phyloP scores from a whole-genome alignment of 2,797 vertebrate genomes.

The Pachyuromys duprasi region DNA sequence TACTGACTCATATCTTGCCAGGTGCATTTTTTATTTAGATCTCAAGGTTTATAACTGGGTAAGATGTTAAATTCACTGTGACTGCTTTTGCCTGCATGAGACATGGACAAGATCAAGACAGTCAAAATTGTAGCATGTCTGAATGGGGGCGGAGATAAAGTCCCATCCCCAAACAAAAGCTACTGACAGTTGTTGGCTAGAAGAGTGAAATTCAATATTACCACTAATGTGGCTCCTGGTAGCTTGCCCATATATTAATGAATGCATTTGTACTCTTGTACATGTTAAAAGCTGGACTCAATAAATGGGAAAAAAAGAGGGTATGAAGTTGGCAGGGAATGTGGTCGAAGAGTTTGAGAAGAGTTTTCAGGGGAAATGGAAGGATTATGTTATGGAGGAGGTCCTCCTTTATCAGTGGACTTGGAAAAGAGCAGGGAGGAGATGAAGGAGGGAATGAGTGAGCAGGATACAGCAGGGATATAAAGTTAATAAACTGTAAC shows the following conservation, averaged over 20 bases:
- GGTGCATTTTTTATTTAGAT: background rate
- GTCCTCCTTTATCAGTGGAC: too few relatives aligned
- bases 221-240: too few relatives aligned
- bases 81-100: background rate
- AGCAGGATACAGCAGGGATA: too few relatives aligned
- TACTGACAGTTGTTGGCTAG: background rate
- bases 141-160: background rate
- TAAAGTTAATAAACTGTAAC: too few relatives aligned
- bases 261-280: background rate
- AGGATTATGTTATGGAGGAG: background rate
- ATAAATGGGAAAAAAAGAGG: too few relatives aligned
- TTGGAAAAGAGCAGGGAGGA: too few relatives aligned
- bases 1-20: background rate
- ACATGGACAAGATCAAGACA: background rate
- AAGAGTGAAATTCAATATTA: background rate
- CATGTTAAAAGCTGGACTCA: background rate
- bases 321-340: background rate
- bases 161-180: background rate
- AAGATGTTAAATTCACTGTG: background rate
- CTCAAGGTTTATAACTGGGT: too few relatives aligned
- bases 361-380: background rate
- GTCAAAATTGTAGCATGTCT: background rate
- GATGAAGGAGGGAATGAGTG: too few relatives aligned
- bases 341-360: background rate
- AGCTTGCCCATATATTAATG: too few relatives aligned